Conservation (phyloP, 2,797 vertebrate species). For the Antennarius maculatus region DNA sequence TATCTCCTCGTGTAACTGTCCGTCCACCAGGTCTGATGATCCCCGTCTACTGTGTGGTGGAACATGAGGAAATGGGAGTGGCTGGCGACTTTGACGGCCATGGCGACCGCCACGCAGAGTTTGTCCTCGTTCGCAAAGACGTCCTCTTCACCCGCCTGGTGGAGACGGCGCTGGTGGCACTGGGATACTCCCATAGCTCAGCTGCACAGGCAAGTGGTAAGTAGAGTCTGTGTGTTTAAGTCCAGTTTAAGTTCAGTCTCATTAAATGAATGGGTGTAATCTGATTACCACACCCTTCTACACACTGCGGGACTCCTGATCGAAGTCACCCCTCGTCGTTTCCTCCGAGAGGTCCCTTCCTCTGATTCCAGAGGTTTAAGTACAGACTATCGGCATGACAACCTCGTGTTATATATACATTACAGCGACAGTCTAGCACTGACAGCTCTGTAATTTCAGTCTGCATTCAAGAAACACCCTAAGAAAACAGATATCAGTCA, state of each 20-base stretch:
- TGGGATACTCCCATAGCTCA: conserved; percentile 96
- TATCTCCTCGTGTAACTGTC: not conserved
- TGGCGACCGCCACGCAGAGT: conserved; percentile 90
- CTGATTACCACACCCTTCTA: not conserved
- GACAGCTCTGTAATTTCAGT: not conserved
- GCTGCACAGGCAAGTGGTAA: conserved; percentile 94
- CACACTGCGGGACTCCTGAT: not conserved
- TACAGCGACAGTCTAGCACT: not conserved
- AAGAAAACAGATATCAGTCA: not conserved
- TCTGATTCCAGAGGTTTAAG: not conserved
- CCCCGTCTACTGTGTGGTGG: conserved; percentile 97
- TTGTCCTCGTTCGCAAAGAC: conserved; percentile 95
- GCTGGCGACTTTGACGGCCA: conserved; percentile 85
- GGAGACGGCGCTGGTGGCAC: conserved; percentile 92
- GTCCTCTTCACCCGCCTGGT: conserved; percentile 97
- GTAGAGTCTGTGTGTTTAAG: conserved; percentile 21
- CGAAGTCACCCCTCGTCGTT: not conserved
- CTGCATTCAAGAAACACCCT: not conserved
- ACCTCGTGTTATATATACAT: not conserved
- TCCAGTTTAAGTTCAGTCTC: no score
- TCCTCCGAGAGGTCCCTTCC: not conserved
- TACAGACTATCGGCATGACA: not conserved
- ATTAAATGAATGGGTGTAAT: no score
- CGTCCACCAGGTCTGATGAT: conserved; percentile 90
- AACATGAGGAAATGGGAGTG: conserved; percentile 86